Evolutionary conservation across 2,113 vertebrate genomes (phyloP).

Genomic region (Solea solea): DNA sequence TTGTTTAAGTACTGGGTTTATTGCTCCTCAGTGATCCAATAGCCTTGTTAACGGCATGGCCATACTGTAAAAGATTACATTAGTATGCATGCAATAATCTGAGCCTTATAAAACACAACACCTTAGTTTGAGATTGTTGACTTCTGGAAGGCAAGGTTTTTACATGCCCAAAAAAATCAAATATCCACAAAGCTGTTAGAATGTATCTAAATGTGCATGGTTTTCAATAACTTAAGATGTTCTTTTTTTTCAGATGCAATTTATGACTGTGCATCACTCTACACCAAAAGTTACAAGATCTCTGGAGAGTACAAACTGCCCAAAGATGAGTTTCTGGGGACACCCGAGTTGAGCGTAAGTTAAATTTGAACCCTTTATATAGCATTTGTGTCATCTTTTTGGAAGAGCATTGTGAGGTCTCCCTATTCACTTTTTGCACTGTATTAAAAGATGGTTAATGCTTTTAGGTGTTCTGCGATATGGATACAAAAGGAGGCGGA

Average conservation of each 20-base stretch:
- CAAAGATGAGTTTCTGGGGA: constrained; percentile 92
- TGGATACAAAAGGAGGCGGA: constrained; percentile 93
- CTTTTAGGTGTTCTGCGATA: constrained; percentile 93
- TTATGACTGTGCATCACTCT: constrained; percentile 95
- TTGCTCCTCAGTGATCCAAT: constrained; percentile 29
- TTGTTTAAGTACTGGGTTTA: constrained; percentile 22
- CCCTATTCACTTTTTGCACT: background rate
- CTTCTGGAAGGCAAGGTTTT: background rate
- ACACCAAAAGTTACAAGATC: constrained; percentile 92
- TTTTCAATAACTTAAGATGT: constrained; percentile 33
- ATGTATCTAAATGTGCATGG: constrained; percentile 49
- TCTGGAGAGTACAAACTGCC: constrained; percentile 95
- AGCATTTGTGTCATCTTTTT: background rate
- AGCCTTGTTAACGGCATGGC: constrained; percentile 24
- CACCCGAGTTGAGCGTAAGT: constrained; percentile 91
- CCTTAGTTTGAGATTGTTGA: no score
- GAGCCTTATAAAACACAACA: background rate
- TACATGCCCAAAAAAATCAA: background rate
- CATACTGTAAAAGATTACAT: constrained; percentile 20
- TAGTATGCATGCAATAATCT: background rate
- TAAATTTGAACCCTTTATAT: background rate
- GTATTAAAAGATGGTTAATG: constrained; percentile 10
- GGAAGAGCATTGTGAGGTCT: background rate
- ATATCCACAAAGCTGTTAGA: background rate
- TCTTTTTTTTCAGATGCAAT: constrained; percentile 85